Conservation (phyloP, 2,113 vertebrate genomes). For the Cyrtonyx montezumae region DNA sequence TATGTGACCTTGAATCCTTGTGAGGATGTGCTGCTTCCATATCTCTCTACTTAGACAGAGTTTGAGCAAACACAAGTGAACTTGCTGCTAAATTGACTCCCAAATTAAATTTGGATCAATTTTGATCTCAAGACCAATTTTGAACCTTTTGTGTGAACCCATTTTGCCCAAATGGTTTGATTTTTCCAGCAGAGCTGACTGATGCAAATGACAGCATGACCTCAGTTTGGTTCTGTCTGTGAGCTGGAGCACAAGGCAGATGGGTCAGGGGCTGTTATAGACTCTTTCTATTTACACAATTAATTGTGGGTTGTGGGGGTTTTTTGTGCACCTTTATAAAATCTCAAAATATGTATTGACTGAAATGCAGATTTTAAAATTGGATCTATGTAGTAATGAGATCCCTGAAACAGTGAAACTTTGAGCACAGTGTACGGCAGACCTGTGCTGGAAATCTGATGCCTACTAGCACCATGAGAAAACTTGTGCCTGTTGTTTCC, state of each 20-base stretch:
- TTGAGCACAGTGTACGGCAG: neutral
- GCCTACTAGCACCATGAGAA: neutral
- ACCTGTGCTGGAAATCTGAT: neutral
- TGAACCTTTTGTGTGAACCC: neutral
- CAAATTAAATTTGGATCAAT: neutral
- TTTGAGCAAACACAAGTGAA: neutral
- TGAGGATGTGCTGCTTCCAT: neutral
- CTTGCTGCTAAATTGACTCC: neutral
- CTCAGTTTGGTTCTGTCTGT: accelerated
- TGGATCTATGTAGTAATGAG: neutral
- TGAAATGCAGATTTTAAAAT: neutral
- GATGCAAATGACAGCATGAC: accelerated
- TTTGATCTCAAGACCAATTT: neutral
- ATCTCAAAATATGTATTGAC: neutral
- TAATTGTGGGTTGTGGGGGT: neutral
- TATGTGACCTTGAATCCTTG: neutral
- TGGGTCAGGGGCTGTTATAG: neutral
- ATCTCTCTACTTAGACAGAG: neutral
- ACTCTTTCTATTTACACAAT: neutral
- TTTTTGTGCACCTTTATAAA: neutral
- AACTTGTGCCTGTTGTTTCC: no score
- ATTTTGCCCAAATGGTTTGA: neutral
- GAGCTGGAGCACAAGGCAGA: neutral
- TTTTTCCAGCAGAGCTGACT: neutral
- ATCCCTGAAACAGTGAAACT: neutral